Base-by-base conservation (phyloP, 92 coral and sea anemone species). In the Phenganax stokvisi region DNA sequence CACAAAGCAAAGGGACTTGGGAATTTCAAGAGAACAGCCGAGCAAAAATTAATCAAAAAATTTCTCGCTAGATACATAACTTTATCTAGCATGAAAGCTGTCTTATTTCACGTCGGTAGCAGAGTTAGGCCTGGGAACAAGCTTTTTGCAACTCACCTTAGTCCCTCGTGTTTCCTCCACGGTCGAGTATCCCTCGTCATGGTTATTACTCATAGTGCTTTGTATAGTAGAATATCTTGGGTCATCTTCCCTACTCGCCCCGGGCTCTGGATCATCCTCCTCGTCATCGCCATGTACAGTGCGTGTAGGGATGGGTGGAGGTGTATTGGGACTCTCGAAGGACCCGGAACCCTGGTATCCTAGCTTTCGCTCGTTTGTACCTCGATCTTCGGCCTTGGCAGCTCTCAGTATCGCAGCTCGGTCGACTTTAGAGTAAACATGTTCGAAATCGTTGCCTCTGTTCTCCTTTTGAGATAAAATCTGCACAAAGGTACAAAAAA, bases 111-210 rank as follows among this genome's bases (percentile, higher is more conserved):
- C 97, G 31, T 87, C 91, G n/a, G 81, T 81, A 2, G 57, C 79
- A 81, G 91, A 89, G 16, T 86, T 81, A 10, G 47, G 47, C 9
- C 83, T n/a, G 75, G 16, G 17, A 56, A 69, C n/a, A 88, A 71
- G 10, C 0, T 47, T 13, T 6, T 12, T 9, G 6, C 17, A 0
- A 57, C 81, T 17, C 51, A 79, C 83, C 83, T 79, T 79, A 13
- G 53, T 54, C 27, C 74, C 83, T 54, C 63, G 20, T 52, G 83
- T 64, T 11, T 79, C 83, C 54, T 83, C 88, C 37, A 90, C 87
- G 11, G 93, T 90, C 74, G 89, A 88, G 74, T 90, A 90, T 9
- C 94, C 94, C 65, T 90, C 99, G 29, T 91, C 93, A 29, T 85
- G 85, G 6, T 70, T 83, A 83, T 93, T 90, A 25, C 88, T 80